These are phyloP conservation scores for Mongoloraphidia duomilia DNA, from an alignment of 2,888 invertebrate species.

Conservation along the genomic window DNA sequence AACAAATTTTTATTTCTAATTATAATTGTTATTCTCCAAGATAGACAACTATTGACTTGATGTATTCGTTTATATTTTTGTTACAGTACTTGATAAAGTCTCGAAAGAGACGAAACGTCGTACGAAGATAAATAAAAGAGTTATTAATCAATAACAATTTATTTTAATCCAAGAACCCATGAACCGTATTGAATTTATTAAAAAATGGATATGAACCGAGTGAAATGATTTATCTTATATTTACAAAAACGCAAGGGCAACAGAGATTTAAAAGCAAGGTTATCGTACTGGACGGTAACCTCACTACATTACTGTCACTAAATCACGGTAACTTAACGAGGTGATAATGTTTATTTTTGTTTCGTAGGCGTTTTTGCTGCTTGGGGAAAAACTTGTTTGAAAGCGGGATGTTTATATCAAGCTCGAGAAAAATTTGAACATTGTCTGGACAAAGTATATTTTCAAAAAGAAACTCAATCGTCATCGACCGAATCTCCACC, in stretches of 20 bases:
- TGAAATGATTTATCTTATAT: background rate
- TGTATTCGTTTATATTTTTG: too few species aligned
- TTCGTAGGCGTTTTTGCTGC: conserved; percentile 62
- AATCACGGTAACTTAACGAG: background rate
- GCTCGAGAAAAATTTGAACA: conserved; percentile 62
- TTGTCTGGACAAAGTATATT: conserved; percentile 33
- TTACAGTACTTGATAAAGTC: too few species aligned
- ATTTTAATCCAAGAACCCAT: too few species aligned
- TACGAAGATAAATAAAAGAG: too few species aligned
- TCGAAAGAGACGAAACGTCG: too few species aligned
- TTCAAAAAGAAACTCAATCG: conserved; percentile 22
- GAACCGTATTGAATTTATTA: too few species aligned
- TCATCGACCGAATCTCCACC: too few species aligned
- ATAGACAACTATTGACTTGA: too few species aligned
- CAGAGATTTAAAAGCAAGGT: background rate
- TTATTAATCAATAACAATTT: too few species aligned
- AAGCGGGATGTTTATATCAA: conserved; percentile 60
- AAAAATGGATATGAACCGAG: too few species aligned
- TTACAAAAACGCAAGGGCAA: background rate
- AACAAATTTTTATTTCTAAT: too few species aligned
- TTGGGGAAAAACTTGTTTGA: conserved; percentile 74
- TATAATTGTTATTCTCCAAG: too few species aligned
- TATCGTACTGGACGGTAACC: background rate
- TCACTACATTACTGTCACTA: background rate
- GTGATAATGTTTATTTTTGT: background rate